Conservation (phyloP, 2,888 invertebrate genomes). For the Melanostoma scalare region DNA sequence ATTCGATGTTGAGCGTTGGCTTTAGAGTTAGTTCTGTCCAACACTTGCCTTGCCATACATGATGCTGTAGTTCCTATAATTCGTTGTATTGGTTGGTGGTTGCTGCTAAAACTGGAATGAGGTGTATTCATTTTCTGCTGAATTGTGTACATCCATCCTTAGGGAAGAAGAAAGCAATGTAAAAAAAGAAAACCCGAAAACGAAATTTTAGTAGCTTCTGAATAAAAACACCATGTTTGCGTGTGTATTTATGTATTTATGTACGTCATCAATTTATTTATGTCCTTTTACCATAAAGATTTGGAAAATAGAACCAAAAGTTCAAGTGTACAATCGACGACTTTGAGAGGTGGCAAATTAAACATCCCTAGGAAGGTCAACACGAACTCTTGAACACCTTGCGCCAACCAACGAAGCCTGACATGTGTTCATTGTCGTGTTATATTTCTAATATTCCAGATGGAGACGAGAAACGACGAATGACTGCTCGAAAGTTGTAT, state of each 20-base stretch:
- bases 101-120: slow-evolving; percentile 11
- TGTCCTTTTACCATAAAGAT: slow-evolving; percentile 22
- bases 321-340: slow-evolving; percentile 47
- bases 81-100: slow-evolving; percentile 33
- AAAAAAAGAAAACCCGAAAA: slow-evolving; percentile 15
- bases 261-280: slow-evolving; percentile 52
- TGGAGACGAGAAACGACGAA: slow-evolving; percentile 55
- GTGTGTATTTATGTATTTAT: neutral
- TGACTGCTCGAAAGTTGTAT: slow-evolving; percentile 29
- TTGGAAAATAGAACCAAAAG: slow-evolving; percentile 47
- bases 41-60: slow-evolving; percentile 27
- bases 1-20: slow-evolving; percentile 11
- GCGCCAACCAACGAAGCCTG: slow-evolving; percentile 35
- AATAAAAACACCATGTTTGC: slow-evolving; percentile 30
- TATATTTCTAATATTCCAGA: slow-evolving; percentile 28
- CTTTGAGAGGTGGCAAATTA: slow-evolving; percentile 19
- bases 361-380: slow-evolving; percentile 44
- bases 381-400: slow-evolving; percentile 18
- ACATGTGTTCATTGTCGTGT: slow-evolving; percentile 60
- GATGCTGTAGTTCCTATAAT: slow-evolving; percentile 47
- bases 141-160: slow-evolving; percentile 29
- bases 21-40: slow-evolving; percentile 25
- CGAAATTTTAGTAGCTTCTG: slow-evolving; percentile 31
- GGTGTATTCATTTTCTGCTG: slow-evolving; percentile 51
- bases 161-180: slow-evolving; percentile 20